Evolutionary conservation across 1,140 invertebrate species (phyloP).

Genomic region (Battus philenor): DNA sequence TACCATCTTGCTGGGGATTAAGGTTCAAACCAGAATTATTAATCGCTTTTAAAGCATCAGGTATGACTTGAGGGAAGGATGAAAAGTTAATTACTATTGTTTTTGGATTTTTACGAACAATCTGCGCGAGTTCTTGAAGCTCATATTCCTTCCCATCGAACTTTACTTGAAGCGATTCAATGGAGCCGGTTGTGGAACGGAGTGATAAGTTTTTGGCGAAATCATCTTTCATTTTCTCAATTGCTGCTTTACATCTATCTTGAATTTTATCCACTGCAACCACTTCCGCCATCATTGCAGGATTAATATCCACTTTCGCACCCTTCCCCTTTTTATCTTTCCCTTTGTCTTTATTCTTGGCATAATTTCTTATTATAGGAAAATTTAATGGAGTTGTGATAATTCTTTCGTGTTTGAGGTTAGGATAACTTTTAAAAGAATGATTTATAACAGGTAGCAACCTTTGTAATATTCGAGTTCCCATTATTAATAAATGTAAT

Average conservation of each 20-base stretch:
- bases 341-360: slow-evolving; percentile 78
- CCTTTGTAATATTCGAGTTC: slow-evolving; percentile 41
- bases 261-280: slow-evolving; percentile 83
- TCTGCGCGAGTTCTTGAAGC: slow-evolving; percentile 92
- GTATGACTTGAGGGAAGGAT: slow-evolving; percentile 89
- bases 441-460: slow-evolving; percentile 34
- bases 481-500: too few relatives aligned
- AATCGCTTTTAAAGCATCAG: slow-evolving; percentile 85
- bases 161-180: slow-evolving; percentile 85
- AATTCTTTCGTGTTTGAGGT: slow-evolving; percentile 16
- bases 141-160: slow-evolving; percentile 89
- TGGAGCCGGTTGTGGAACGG: slow-evolving; percentile 83
- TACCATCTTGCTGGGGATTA: slow-evolving; percentile 96
- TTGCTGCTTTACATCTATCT: slow-evolving; percentile 78
- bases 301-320: slow-evolving; percentile 82
- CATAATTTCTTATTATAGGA: slow-evolving; percentile 49
- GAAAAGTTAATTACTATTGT: slow-evolving; percentile 88
- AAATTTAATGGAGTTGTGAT: slow-evolving; percentile 23
- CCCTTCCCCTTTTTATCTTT: slow-evolving; percentile 79
- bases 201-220: slow-evolving; percentile 87
- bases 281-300: slow-evolving; percentile 81
- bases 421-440: slow-evolving; percentile 30
- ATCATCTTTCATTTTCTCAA: slow-evolving; percentile 86
- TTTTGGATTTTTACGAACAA: slow-evolving; percentile 91
- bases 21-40: slow-evolving; percentile 90